These are phyloP conservation scores for Odontophorus gujanensis DNA, from an alignment of 2,113 vertebrate species.

Conservation along the genomic window DNA sequence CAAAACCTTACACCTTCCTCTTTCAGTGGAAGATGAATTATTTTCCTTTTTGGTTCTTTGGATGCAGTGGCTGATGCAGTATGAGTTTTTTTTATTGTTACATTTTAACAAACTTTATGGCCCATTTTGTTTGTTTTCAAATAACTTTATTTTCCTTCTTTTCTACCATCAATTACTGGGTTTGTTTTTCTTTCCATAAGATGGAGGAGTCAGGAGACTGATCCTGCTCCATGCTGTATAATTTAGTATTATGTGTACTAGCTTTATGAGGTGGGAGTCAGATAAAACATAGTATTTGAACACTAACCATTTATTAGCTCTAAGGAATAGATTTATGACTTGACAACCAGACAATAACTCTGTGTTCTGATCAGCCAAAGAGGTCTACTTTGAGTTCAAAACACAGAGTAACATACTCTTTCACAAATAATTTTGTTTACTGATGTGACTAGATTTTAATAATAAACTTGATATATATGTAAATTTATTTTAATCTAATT, in stretches of 20 bases:
- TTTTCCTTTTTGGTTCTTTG: slow-evolving; percentile 49
- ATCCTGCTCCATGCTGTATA: slow-evolving; percentile 66
- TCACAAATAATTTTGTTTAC: slow-evolving; percentile 79
- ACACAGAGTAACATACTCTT: slow-evolving; percentile 58
- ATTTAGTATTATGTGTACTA: slow-evolving; percentile 73
- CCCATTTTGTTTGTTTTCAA: slow-evolving; percentile 81
- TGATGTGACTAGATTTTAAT: slow-evolving; percentile 79
- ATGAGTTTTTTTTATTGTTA: slow-evolving; percentile 69
- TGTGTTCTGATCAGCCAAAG: slow-evolving; percentile 76
- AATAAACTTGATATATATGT: slow-evolving; percentile 86
- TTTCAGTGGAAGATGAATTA: slow-evolving; percentile 58
- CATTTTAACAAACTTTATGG: slow-evolving; percentile 83
- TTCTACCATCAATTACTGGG: slow-evolving; percentile 73
- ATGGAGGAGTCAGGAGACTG: slow-evolving; percentile 71
- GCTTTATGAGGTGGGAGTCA: slow-evolving; percentile 76
- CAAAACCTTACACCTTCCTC: not conserved
- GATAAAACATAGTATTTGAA: slow-evolving; percentile 76
- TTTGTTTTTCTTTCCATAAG: slow-evolving; percentile 51
- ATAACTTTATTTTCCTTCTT: slow-evolving; percentile 80
- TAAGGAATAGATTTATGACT: slow-evolving; percentile 76
- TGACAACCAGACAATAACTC: slow-evolving; percentile 80
- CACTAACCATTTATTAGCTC: slow-evolving; percentile 78
- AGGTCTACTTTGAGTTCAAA: slow-evolving; percentile 69
- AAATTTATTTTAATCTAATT: slow-evolving; percentile 85
- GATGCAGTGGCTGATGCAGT: not conserved